Evolutionary conservation across 2,113 vertebrate genomes (phyloP).

Genomic region (Mustelus asterias): DNA sequence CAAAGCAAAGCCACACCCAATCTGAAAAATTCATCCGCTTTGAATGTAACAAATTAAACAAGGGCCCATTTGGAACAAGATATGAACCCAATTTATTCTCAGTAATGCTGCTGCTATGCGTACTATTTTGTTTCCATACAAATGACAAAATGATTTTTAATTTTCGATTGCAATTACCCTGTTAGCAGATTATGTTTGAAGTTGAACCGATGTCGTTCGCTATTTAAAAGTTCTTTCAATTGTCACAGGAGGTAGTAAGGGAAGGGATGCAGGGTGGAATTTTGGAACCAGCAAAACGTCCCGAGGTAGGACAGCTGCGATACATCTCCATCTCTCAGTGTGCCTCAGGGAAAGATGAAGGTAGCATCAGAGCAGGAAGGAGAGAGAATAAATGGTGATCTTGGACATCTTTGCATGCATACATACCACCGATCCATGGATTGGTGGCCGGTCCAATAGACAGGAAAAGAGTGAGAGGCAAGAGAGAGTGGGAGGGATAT

Average conservation of each 20-base stretch:
- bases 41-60: not conserved
- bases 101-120: not conserved
- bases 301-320: not conserved
- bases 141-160: not conserved
- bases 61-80: not conserved
- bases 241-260: not conserved
- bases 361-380: not conserved
- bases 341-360: not conserved
- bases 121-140: not conserved
- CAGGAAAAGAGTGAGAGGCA: not conserved
- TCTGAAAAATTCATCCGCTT: not conserved
- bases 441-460: not conserved
- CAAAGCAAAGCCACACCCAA: not conserved
- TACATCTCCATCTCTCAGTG: not conserved
- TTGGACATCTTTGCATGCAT: not conserved
- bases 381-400: not conserved
- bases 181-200: not conserved
- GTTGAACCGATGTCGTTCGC: not conserved
- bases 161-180: not conserved
- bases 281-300: not conserved
- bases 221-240: not conserved
- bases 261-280: not conserved
- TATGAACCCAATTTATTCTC: not conserved
- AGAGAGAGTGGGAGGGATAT: not conserved
- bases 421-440: not conserved